Base-by-base conservation (phyloP, 1,140 invertebrate species). In the Tenebrio molitor region DNA sequence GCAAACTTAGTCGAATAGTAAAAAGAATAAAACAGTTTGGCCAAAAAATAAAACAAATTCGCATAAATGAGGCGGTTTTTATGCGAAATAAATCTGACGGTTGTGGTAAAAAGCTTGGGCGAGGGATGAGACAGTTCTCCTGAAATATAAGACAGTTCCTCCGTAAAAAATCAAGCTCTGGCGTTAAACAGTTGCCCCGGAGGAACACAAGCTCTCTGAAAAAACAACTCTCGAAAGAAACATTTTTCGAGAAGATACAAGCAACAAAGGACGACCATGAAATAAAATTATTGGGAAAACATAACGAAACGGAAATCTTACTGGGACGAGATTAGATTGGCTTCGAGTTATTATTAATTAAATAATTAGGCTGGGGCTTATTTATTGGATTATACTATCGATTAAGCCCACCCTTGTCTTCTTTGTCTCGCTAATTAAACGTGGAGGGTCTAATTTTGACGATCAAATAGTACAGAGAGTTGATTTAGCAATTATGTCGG, bases 351-450 rank as follows among this genome's bases (percentile, higher is more conserved):
- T 58, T 58, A 58, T 29, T 58, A 58, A 58, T 58, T 25, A 58
- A 58, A 58, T 58, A 58, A 58, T 58, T 58, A 58, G 50, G 25
- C 25, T 58, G 29, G 50, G 23, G 23, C 19, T 29, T 58, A 58
- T 58, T 58, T 58, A 58, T 58, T 58, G 16, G 50, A 58, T 58
- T 58, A 58, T 7, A 17, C 50, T 58, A 58, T 58, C 50, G 50
- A 58, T 58, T 58, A 29, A 58, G 50, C 50, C n/a, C 23, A 58
- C 50, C 23, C 50, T 58, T 58, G 50, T 33, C 50, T 58, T 58
- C 50, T 58, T 58, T 58, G 50, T 58, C 19, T 58, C 50, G 50
- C 50, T 58, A 58, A 33, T 58, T 58, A 58, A 58, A 29, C 50
- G 50, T 58, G 25, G 23, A 58, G 50, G 50, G 50, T 23, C 50